phyloP scores from a whole-genome alignment of 2,888 invertebrate species.

The Chironomus riparius region DNA sequence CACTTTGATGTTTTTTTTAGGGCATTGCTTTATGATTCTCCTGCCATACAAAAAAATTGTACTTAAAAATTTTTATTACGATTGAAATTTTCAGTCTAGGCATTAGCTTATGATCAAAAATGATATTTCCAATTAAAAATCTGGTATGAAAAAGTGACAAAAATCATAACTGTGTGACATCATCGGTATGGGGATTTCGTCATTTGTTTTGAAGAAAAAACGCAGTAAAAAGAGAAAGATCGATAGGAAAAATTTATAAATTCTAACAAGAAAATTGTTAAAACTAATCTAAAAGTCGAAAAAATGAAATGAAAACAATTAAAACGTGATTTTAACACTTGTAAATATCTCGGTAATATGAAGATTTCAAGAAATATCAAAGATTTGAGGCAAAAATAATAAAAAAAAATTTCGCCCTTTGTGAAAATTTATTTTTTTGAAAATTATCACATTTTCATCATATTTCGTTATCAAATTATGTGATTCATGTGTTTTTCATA shows the following conservation, averaged over 20 bases:
- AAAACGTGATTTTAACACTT: conserved; percentile 12
- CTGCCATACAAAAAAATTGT: no score
- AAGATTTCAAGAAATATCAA: not conserved
- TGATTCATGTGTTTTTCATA: not conserved
- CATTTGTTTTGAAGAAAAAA: not conserved
- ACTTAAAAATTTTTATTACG: no score
- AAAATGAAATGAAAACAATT: conserved; percentile 20
- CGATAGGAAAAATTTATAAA: not conserved
- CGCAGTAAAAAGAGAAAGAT: not conserved
- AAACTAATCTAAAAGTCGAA: not conserved
- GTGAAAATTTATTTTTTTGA: not conserved
- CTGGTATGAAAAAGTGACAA: not conserved
- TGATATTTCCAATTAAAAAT: no score
- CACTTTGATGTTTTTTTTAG: no score
- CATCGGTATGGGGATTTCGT: not conserved
- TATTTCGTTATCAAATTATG: not conserved
- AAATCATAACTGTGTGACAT: not conserved
- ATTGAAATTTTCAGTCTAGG: no score
- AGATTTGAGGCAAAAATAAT: not conserved
- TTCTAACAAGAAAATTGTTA: not conserved
- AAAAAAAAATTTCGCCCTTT: not conserved
- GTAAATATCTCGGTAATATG: conserved; percentile 18
- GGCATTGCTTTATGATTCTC: no score
- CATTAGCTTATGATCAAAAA: no score
- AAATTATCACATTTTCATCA: not conserved